Evolutionary conservation across 2,113 vertebrate species (phyloP), one percentile per base, ranked within the genome.

Genomic region (Ranitomeya imitator): DNA sequence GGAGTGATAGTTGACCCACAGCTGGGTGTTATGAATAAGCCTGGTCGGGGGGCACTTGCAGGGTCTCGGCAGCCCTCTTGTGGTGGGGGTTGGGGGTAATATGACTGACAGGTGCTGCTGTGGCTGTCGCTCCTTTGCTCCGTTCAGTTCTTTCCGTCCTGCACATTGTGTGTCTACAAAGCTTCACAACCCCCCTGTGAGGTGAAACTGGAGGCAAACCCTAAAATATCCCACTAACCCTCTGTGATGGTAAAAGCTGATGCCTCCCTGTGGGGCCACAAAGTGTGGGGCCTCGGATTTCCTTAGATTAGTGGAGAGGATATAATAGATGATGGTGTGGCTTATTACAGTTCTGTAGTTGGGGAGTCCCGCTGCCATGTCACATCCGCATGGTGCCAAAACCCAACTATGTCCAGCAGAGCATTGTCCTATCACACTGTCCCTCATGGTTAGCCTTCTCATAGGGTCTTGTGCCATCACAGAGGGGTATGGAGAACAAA

Each of bases 71-170:
- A 14, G n/a, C 6, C n/a, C 3, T 11, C 76, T 61, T 90, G 31
- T 87, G 91, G 31, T 89, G 91, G 87, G 90, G 15, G 54, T 12
- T 60, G n/a, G 14, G 6, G 54, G 10, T 45, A 2, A 9, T 83
- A 52, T 85, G 83, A 85, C 12, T 74, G 83, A 85, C 83, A 74
- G 83, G 19, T 74, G 83, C 83, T 84, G 16, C 82, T 84, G 82
- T 37, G 18, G 9, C 5, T 18, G 65, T 82, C 89, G 73, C 71
- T 69, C 60, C 37, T 45, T 45, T 45, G 37, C 37, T 45, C 37
- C 37, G 5, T 45, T 45, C 37, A 45, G 13, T 19, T 57, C 73
- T 67, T 84, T 54, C 54, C 16, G 83, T 54, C 71, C 80, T 14
- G 0, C 16, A 16, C 16, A 23, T 79, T 88, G 31, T 65, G 82